These are phyloP conservation scores for Coelopa pilipes DNA, from an alignment of 2,888 invertebrate species.

Conservation along the genomic window DNA sequence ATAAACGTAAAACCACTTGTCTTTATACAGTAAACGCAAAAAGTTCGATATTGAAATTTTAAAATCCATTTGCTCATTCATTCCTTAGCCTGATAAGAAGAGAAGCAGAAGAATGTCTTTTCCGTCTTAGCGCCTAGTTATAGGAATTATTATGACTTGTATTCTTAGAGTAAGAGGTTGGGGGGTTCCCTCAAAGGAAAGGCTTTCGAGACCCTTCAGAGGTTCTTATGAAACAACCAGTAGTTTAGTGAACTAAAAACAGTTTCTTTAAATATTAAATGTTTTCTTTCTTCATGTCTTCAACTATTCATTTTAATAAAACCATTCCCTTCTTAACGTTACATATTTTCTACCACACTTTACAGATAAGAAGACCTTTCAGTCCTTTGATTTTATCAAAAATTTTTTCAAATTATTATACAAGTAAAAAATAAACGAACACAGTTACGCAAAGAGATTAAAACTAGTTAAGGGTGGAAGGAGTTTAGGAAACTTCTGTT, in stretches of 20 bases:
- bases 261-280: too few relatives aligned
- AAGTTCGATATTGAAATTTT: not conserved
- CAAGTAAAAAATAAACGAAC: not conserved
- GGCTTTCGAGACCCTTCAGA: too few relatives aligned
- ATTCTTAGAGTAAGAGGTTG: not conserved
- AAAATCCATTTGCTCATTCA: not conserved
- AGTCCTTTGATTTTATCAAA: too few relatives aligned
- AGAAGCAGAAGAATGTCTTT: not conserved
- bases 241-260: too few relatives aligned
- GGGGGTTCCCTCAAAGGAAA: too few relatives aligned
- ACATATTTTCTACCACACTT: too few relatives aligned
- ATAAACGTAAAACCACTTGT: not conserved
- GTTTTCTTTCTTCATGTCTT: too few relatives aligned
- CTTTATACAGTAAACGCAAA: constrained; percentile 19
- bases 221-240: too few relatives aligned
- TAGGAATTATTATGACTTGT: not conserved
- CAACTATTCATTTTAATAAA: too few relatives aligned
- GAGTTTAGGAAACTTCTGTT: not conserved
- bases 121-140: constrained; percentile 24
- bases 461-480: constrained; percentile 1
- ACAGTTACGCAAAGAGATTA: constrained; percentile 7
- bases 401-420: not conserved
- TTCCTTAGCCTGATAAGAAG: not conserved
- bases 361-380: too few relatives aligned
- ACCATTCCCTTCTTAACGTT: too few relatives aligned